Conservation (phyloP, 2,113 vertebrate species). For the Cottus gobio region DNA sequence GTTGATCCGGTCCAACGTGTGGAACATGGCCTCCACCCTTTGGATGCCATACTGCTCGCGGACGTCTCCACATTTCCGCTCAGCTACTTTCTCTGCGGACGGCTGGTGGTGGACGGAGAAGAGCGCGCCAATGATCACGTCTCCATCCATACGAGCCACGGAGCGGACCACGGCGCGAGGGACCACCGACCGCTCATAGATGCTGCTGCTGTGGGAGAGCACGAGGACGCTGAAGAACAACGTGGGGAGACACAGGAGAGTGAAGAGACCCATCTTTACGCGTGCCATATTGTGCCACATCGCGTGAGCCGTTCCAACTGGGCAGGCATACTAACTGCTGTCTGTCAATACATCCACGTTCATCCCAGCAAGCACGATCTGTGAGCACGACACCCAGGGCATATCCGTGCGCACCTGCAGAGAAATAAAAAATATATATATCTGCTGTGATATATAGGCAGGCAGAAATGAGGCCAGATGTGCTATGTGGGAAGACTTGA, state of each 20-base stretch:
- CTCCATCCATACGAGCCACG: constrained; percentile 97
- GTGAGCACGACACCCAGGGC: constrained; percentile 54
- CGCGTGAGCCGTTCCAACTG: constrained; percentile 66
- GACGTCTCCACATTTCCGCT: constrained; percentile 97
- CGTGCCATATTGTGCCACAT: constrained; percentile 80
- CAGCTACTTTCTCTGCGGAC: constrained; percentile 94
- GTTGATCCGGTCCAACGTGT: constrained; percentile 97
- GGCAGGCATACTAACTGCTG: constrained; percentile 74
- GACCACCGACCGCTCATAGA: constrained; percentile 80
- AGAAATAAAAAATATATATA: constrained; percentile 30
- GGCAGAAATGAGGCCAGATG: constrained; percentile 32
- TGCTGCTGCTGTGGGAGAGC: constrained; percentile 70
- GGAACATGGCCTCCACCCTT: constrained; percentile 98
- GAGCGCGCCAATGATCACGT: constrained; percentile 98
- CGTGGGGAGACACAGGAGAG: constrained; percentile 84
- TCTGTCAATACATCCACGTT: constrained; percentile 64
- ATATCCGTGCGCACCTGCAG: constrained; percentile 71
- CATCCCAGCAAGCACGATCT: constrained; percentile 66
- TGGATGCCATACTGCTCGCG: constrained; percentile 99
- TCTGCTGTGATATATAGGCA: constrained; percentile 23
- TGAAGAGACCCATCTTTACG: constrained; percentile 87
- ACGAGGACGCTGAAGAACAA: constrained; percentile 70
- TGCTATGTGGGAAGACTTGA: constrained; percentile 33
- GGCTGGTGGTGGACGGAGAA: constrained; percentile 99
- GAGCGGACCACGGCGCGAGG: constrained; percentile 87